phyloP scores from a whole-genome alignment of 2,888 invertebrate genomes.

The Leistus spinibarbis region DNA sequence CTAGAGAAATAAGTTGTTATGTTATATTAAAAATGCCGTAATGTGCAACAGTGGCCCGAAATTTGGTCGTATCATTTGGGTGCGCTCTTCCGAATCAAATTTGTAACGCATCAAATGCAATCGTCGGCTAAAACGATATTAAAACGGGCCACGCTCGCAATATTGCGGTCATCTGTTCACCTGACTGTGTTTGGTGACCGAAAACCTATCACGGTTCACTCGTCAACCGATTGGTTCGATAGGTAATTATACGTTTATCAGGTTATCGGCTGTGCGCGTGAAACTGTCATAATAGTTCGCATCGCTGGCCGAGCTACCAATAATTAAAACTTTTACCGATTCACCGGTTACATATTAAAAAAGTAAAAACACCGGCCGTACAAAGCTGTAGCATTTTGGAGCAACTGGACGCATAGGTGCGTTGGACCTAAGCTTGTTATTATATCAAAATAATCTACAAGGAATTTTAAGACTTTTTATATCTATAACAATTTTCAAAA shows the following conservation, averaged over 20 bases:
- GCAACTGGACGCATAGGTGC: too few relatives aligned
- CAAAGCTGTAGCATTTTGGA: too few relatives aligned
- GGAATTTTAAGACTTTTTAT: too few relatives aligned
- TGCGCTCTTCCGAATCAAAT: background rate
- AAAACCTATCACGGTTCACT: background rate
- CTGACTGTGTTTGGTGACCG: conserved; percentile 6
- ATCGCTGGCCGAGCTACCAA: background rate
- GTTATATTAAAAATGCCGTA: too few relatives aligned
- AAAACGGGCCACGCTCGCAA: background rate
- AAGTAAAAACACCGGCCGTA: too few relatives aligned
- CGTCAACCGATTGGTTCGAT: background rate
- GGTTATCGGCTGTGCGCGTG: background rate
- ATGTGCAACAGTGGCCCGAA: background rate
- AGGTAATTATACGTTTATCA: conserved; percentile 9
- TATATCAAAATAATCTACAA: too few relatives aligned
- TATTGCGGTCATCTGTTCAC: background rate
- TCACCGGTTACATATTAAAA: background rate
- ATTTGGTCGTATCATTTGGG: background rate
- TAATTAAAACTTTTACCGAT: background rate
- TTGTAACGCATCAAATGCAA: background rate
- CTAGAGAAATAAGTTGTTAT: too few relatives aligned
- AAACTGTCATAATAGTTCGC: conserved; percentile 4
- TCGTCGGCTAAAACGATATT: background rate
- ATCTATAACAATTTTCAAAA: too few relatives aligned
- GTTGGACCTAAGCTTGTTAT: too few relatives aligned